Conservation (phyloP, 2,113 vertebrate genomes). For the Hippopotamus amphibius region DNA sequence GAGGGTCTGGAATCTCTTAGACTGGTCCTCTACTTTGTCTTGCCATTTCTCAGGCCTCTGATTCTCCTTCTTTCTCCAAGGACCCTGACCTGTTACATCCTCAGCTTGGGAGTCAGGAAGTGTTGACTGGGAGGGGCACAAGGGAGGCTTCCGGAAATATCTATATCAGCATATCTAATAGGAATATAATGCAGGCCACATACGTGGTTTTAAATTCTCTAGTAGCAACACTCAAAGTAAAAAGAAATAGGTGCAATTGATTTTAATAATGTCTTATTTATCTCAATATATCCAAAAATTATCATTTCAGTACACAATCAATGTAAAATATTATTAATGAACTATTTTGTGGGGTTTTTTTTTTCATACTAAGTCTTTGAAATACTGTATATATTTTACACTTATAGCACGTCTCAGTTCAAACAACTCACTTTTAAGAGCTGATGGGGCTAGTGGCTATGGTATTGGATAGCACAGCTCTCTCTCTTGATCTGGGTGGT, state of each 20-base stretch:
- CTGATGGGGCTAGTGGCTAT: not conserved
- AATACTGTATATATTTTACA: not conserved
- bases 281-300: not conserved
- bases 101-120: not conserved
- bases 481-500: not conserved
- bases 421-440: not conserved
- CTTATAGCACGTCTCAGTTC: accelerated
- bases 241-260: not conserved
- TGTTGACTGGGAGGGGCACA: not conserved
- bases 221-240: not conserved
- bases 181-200: not conserved
- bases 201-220: not conserved
- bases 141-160: not conserved
- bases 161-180: not conserved
- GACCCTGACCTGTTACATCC: not conserved
- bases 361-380: not conserved
- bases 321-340: not conserved
- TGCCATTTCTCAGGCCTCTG: not conserved
- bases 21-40: not conserved
- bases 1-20: not conserved
- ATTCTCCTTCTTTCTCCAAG: not conserved
- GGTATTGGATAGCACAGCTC: accelerated
- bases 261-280: not conserved
- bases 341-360: not conserved
- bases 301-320: not conserved